phyloP scores from a whole-genome alignment of 2,113 vertebrate species.

The Plecturocebus donacophilus region DNA sequence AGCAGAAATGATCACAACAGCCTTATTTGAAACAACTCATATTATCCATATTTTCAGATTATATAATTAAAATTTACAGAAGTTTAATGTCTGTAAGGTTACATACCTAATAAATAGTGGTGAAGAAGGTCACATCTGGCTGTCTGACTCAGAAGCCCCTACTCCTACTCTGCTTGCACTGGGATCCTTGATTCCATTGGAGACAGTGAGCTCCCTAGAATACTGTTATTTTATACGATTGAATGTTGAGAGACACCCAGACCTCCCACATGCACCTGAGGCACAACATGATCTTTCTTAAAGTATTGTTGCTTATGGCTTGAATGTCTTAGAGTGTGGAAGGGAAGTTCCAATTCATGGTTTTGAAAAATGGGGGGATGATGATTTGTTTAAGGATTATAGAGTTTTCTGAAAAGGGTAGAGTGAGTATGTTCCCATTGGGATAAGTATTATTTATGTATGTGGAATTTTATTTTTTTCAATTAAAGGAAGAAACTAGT shows the following conservation, averaged over 20 bases:
- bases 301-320: not conserved
- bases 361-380: not conserved
- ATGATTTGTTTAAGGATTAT: not conserved
- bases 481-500: constrained; percentile 89
- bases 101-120: not conserved
- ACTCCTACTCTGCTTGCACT: not conserved
- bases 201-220: not conserved
- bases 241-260: not conserved
- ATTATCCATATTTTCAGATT: not conserved
- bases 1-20: not conserved
- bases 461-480: constrained; percentile 61
- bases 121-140: not conserved
- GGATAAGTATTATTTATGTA: constrained; percentile 1
- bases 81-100: not conserved
- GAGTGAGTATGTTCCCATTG: not conserved
- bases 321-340: constrained; percentile 2
- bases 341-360: constrained; percentile 22
- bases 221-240: not conserved
- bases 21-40: not conserved
- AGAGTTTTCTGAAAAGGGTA: constrained; percentile 42
- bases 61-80: not conserved
- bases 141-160: not conserved
- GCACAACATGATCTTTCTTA: not conserved
- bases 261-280: not conserved
- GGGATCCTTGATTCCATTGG: not conserved